Evolutionary conservation across 1,140 invertebrate genomes (phyloP).

Genomic region (Penaeus indicus): DNA sequence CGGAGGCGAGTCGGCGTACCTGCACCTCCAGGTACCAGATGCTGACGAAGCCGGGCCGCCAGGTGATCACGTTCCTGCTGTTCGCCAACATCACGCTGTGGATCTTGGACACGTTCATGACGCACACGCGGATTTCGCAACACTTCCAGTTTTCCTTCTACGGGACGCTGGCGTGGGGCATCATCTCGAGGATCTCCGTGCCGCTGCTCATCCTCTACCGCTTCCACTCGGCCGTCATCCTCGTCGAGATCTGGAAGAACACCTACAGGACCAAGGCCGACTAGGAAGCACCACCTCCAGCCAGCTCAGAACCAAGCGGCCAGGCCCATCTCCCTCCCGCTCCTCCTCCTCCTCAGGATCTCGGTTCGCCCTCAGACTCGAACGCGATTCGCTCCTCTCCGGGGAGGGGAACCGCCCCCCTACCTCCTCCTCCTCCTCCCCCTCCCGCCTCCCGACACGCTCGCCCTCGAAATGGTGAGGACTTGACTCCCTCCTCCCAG

Average conservation of each 20-base stretch:
- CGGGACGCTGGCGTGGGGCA: slow-evolving; percentile 78
- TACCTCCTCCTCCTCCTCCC: no score
- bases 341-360: background rate
- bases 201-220: slow-evolving; percentile 80
- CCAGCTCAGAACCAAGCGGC: slow-evolving; percentile 48
- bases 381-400: no score
- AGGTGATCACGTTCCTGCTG: slow-evolving; percentile 79
- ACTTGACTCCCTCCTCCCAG: background rate
- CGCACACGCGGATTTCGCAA: slow-evolving; percentile 76
- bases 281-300: slow-evolving; percentile 65
- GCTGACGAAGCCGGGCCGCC: slow-evolving; percentile 76
- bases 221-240: slow-evolving; percentile 80
- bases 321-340: background rate
- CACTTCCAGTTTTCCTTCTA: slow-evolving; percentile 77
- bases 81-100: slow-evolving; percentile 80
- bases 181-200: slow-evolving; percentile 77
- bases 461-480: no score
- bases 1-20: slow-evolving; percentile 75
- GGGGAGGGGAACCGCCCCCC: no score
- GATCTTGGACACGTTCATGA: slow-evolving; percentile 80
- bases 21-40: slow-evolving; percentile 74
- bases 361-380: no score
- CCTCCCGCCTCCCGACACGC: no score
- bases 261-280: slow-evolving; percentile 72
- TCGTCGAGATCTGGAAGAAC: slow-evolving; percentile 80